A percentile compares a stretch with the other conserved stretches of the same genome.
Evolutionary conservation across 2,113 vertebrate species (phyloP).

Genomic region (Tylochromis polylepis): DNA sequence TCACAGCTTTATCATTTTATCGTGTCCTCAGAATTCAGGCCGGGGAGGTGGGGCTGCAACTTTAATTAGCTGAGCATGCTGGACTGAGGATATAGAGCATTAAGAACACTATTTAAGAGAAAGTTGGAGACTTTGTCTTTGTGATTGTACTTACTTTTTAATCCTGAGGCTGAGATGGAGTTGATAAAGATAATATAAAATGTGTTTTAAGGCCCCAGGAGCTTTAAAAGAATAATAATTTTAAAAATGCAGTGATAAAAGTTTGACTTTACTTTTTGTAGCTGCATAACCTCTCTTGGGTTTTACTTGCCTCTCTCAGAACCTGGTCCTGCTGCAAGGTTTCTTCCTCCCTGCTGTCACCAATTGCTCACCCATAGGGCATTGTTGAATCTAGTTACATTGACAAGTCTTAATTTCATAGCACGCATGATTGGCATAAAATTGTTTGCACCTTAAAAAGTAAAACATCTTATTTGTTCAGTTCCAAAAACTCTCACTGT

Average conservation of each 20-base stretch:
- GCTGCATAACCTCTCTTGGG: not conserved
- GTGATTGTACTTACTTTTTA: not conserved
- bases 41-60: not conserved
- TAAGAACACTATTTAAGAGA: not conserved
- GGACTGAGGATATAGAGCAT: not conserved
- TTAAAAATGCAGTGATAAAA: accelerated
- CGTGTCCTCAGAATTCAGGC: constrained; percentile 6
- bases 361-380: not conserved
- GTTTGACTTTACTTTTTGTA: not conserved
- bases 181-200: not conserved
- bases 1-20: constrained; percentile 20
- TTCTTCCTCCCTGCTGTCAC: not conserved
- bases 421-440: not conserved
- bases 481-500: not conserved
- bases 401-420: not conserved
- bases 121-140: not conserved
- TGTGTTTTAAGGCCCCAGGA: not conserved
- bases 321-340: not conserved
- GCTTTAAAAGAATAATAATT: not conserved
- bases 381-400: not conserved
- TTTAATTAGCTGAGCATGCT: constrained; percentile 18
- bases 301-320: not conserved
- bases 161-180: not conserved
- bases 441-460: not conserved
- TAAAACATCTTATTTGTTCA: not conserved